A percentile compares a stretch with the other conserved stretches of the same genome.
These are phyloP conservation scores for Crotalus horridus DNA, from an alignment of 2,113 vertebrate species.

Conservation along the genomic window DNA sequence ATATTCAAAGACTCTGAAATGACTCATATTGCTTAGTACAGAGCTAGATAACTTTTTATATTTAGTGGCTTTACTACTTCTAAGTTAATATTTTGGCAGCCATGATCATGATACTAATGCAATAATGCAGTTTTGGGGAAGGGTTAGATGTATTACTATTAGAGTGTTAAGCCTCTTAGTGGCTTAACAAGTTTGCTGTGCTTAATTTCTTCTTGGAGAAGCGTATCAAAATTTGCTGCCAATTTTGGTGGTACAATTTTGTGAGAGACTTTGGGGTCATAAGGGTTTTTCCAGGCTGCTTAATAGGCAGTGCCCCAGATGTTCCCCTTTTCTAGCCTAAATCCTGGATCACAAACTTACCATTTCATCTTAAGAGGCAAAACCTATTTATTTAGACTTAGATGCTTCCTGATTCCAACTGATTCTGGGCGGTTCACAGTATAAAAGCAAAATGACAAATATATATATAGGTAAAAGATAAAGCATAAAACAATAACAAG, in stretches of 20 bases:
- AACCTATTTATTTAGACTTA: neutral
- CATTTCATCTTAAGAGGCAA: neutral
- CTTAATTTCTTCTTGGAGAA: neutral
- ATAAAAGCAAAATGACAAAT: neutral
- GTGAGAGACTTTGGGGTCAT: neutral
- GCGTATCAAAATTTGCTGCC: neutral
- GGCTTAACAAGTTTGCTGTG: neutral
- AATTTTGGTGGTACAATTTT: neutral
- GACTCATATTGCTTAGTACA: neutral
- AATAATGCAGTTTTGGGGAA: neutral
- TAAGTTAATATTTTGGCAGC: neutral
- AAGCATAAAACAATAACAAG: neutral
- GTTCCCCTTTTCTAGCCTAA: neutral
- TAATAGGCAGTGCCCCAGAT: neutral
- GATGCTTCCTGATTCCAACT: neutral
- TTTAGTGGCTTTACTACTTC: neutral
- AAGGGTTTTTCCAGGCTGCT: neutral
- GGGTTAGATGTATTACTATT: neutral
- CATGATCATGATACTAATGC: neutral
- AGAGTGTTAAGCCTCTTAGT: neutral
- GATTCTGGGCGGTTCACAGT: neutral
- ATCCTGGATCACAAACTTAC: neutral
- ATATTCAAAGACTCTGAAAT: neutral
- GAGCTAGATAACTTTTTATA: neutral
- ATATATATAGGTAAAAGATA: neutral